Base-by-base conservation (phyloP, 1,140 invertebrate species). In the Mamestra configurata region DNA sequence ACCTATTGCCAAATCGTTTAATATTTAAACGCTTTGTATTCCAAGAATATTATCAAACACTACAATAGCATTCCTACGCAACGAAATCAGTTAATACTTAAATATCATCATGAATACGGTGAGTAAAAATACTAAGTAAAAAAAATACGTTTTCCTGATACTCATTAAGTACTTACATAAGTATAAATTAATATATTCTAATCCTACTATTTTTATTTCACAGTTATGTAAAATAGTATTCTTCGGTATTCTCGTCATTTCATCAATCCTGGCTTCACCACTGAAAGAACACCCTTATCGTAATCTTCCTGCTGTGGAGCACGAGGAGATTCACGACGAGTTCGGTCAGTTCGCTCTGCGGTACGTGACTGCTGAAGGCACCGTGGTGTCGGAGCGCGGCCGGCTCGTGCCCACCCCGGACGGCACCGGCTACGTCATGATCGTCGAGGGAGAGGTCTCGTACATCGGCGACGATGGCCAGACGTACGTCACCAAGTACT, bases 291-390 rank as follows among this genome's bases (percentile, higher is more conserved):
- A n/a, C n/a, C n/a, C n/a, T n/a, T n/a, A n/a, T 7, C 59, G 27
- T 27, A 46, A 51, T 6, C 79, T 91, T 7, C 86, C 88, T 4
- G 90, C 88, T 0, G 49, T 90, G 0, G 66, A 88, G 49, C 86
- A 89, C 18, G 90, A 92, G 20, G 92, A 93, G 59, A 83, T 90
- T 11, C 90, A 89, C 68, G 93, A 95, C 55, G 90, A 93, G 27
- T 84, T 77, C 37, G 93, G 93, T 11, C 92, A 94, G 82, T 95
- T 90, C 82, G 85, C 90, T 6, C 82, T 94, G 15, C 88, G 88
- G 11, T 95, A 94, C 80, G 79, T 90, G 35, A 92, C 91, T 15
- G 93, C 86, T 8, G 91, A 94, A 76, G 94, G 94, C 15, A 94
- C 88, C n/a, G 79, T 88, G 0, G 85, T 94, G 6, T 82, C 82